Conservation (phyloP, 2,113 vertebrate species). For the Catagonus wagneri region DNA sequence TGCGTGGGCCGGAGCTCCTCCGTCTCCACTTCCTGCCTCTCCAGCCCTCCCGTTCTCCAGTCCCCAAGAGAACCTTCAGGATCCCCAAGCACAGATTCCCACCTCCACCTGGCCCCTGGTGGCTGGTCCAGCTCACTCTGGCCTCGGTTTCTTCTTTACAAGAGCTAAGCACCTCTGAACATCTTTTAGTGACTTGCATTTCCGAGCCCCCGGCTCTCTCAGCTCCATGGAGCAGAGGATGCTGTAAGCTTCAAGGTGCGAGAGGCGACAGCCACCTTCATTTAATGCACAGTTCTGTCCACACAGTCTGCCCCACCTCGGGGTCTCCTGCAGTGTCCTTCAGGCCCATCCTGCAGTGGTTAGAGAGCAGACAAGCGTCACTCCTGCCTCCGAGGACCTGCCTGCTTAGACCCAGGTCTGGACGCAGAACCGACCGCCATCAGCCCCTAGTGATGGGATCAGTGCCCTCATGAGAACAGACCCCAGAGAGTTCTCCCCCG, state of each 20-base stretch:
- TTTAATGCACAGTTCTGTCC: background rate
- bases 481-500: accelerated
- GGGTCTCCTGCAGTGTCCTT: background rate
- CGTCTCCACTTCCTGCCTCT: no score
- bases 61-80: background rate
- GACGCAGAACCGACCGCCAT: background rate
- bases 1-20: background rate
- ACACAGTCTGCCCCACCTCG: accelerated
- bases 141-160: background rate
- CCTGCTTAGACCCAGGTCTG: accelerated
- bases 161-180: background rate
- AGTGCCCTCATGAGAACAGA: background rate
- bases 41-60: accelerated
- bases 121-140: background rate
- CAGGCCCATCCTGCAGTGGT: accelerated
- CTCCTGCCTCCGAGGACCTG: no score
- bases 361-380: background rate
- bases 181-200: background rate
- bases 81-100: background rate
- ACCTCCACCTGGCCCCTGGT: no score
- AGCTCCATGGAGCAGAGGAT: background rate
- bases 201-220: background rate
- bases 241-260: no score
- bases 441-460: background rate
- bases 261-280: background rate